These are phyloP conservation scores for Aplysina aerophoba DNA, from an alignment of 37 sponge, comb jelly and placozoan genomes.

Conservation along the genomic window DNA sequence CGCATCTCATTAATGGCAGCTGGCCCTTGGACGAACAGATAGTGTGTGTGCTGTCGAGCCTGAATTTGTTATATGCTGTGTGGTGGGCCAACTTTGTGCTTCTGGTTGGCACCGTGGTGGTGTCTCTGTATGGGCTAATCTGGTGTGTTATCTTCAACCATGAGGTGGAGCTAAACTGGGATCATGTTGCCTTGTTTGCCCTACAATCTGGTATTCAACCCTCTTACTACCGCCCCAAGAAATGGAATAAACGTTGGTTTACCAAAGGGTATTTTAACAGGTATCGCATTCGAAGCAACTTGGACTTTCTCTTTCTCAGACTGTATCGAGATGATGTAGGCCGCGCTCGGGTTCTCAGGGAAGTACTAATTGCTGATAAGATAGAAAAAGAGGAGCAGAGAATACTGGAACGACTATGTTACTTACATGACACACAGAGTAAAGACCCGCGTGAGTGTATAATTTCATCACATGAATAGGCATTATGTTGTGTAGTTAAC, in stretches of 20 bases:
- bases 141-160: constrained; percentile 45
- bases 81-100: constrained; percentile 59
- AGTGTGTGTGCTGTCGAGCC: constrained; percentile 30
- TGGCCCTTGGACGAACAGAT: constrained; percentile 35
- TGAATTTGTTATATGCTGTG: constrained; percentile 52
- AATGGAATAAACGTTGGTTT: neutral
- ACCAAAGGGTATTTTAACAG: neutral
- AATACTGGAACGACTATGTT: neutral
- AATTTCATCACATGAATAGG: too few relatives aligned
- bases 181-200: constrained; percentile 43
- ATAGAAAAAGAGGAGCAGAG: neutral
- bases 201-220: constrained; percentile 48
- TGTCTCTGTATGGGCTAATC: constrained; percentile 34
- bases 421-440: too few relatives aligned
- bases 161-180: constrained; percentile 45
- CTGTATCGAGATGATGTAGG: constrained; percentile 16
- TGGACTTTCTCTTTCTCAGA: constrained; percentile 11
- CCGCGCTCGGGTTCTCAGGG: constrained; percentile 15
- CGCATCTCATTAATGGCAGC: neutral
- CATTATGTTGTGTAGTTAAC: too few relatives aligned
- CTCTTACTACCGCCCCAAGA: constrained; percentile 40
- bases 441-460: too few relatives aligned
- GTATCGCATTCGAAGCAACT: constrained; percentile 14
- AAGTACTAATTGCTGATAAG: constrained; percentile 12
- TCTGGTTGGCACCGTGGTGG: constrained; percentile 14